Evolutionary conservation across 2,888 invertebrate genomes (phyloP), one percentile per base, ranked within the genome.

Genomic region (Meiosimyza platycephala): DNA sequence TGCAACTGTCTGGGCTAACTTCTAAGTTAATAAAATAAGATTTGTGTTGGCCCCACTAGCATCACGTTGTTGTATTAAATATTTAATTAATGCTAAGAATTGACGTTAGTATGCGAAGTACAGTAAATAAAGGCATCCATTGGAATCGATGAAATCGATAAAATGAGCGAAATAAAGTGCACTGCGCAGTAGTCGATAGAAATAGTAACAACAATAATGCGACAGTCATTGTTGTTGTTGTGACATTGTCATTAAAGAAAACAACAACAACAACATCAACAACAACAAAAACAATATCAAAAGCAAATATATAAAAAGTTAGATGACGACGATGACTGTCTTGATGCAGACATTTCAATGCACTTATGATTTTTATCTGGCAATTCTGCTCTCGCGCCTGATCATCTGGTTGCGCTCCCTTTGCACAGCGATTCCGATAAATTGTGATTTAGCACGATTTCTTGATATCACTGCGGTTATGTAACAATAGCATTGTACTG

Each of bases 331-430:
- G 68, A 18, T 28, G 60, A 69, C 69, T 48, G 57, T 40, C 79
- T 76, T 77, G 79, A 79, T 80, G 16, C 78, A 84, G 83, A 84
- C 83, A 83, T 84, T 83, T 83, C 83, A 83, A 83, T 83, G 83
- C 83, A 83, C 84, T 83, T 83, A 82, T 83, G 84, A 84, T 84
- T 83, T 80, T 83, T 81, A 83, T 83, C 83, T 83, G 69, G 57
- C 69, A 72, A 71, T 75, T 74, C 74, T 62, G 48, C 51, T 54
- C 13, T 50, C 16, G 22, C 62, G 55, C 72, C 28, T 52, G n/a
- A 28, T 28, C 16, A 40, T 9, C 9, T 40, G 4, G 40, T 40
- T 51, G 50, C 57, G 52, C 57, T 67, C 33, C 70, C 76, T 80
- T 40, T 40, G 40, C 40, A 82, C 81, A 81, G 81, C 81, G 82